These are phyloP conservation scores for Macaria notata DNA, from an alignment of 2,888 invertebrate genomes.

Conservation along the genomic window DNA sequence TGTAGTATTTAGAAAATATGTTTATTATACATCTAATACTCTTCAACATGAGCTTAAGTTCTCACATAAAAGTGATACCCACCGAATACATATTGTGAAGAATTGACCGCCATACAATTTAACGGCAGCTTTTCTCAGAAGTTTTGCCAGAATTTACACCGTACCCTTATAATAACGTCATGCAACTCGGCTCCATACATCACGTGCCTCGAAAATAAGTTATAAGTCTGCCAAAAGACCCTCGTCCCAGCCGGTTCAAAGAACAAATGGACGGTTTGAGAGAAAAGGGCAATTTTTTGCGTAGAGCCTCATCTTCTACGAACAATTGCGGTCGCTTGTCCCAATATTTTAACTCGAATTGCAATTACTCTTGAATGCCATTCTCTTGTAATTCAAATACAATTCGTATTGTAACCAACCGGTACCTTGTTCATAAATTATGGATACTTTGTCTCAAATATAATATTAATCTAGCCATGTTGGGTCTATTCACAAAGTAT, in stretches of 20 bases:
- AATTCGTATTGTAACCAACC: conserved; percentile 14
- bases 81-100: not conserved
- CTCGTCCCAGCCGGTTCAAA: conserved; percentile 49
- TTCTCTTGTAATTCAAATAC: conserved; percentile 20
- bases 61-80: too few species aligned
- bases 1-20: too few species aligned
- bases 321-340: conserved; percentile 46
- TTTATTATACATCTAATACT: too few species aligned
- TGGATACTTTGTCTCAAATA: conserved; percentile 15
- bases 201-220: conserved; percentile 55
- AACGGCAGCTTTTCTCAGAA: not conserved
- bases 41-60: too few species aligned
- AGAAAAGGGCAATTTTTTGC: conserved; percentile 60
- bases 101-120: too few species aligned
- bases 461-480: conserved; percentile 10
- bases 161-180: conserved; percentile 25
- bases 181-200: conserved; percentile 43
- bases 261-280: conserved; percentile 58
- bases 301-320: conserved; percentile 50
- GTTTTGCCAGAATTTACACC: conserved; percentile 3
- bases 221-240: conserved; percentile 56
- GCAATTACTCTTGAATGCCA: conserved; percentile 23
- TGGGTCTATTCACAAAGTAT: conserved; percentile 23
- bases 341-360: conserved; percentile 32
- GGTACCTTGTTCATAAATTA: conserved; percentile 9